A percentile compares a stretch with the other conserved stretches of the same genome.
Conservation (phyloP, 2,888 invertebrate species). For the Tipula confusa region DNA sequence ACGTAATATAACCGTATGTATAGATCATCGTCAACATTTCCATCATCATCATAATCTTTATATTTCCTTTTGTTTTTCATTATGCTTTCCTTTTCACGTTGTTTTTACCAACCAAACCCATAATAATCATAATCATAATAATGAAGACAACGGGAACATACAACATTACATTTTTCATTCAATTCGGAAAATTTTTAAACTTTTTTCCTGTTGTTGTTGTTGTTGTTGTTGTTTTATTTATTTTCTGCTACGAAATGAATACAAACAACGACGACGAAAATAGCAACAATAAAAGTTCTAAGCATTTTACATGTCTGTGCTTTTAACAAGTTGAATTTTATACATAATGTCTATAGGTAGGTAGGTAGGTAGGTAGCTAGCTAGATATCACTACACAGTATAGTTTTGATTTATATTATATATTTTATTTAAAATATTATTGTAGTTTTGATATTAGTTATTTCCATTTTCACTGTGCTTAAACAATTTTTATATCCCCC, state of each 20-base stretch:
- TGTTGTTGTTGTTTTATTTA: no score
- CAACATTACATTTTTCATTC: constrained; percentile 1
- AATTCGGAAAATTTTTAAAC: neutral
- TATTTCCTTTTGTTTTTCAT: constrained; percentile 12
- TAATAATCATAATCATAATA: constrained; percentile 20
- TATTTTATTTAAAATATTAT: no score
- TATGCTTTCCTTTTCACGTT: neutral
- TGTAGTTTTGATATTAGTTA: no score
- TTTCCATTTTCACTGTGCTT: no score
- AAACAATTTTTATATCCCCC: no score
- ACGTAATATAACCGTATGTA: neutral
- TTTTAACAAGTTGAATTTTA: neutral
- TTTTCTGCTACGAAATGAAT: no score
- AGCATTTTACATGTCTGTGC: neutral
- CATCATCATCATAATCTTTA: neutral
- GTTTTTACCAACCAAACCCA: neutral
- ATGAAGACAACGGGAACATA: constrained; percentile 6
- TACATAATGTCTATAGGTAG: no score
- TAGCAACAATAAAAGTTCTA: neutral
- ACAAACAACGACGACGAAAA: neutral
- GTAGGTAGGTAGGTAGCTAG: no score
- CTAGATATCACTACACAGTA: no score
- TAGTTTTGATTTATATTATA: no score
- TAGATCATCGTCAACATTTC: neutral
- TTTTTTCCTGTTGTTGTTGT: no score